These are phyloP conservation scores for Muscicapa adusta DNA, from an alignment of 2,113 vertebrate genomes.

Conservation along the genomic window DNA sequence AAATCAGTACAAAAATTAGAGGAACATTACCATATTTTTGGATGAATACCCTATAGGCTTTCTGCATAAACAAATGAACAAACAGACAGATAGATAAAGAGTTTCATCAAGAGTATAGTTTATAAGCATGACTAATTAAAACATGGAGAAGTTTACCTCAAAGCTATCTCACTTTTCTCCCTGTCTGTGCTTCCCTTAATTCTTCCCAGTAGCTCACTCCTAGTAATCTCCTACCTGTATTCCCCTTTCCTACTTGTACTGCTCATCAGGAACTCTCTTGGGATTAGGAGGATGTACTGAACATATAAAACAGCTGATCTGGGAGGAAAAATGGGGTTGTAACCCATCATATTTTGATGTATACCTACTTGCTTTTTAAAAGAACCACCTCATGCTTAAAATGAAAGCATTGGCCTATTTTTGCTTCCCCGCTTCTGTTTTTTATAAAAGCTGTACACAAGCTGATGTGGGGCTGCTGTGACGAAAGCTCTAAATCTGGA, in stretches of 20 bases:
- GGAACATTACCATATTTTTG: neutral
- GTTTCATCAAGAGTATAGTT: neutral
- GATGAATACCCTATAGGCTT: neutral
- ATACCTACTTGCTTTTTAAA: neutral
- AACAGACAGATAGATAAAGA: accelerated
- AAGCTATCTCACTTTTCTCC: neutral
- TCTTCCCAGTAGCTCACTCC: neutral
- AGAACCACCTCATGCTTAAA: accelerated
- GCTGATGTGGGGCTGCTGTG: neutral
- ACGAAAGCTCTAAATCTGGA: neutral
- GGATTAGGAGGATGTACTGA: neutral
- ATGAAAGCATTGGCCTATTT: neutral
- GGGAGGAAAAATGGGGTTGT: neutral
- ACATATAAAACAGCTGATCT: neutral
- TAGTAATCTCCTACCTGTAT: neutral
- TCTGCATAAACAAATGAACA: neutral
- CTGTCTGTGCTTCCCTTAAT: neutral
- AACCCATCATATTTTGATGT: neutral
- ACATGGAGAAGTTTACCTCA: neutral
- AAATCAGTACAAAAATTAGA: neutral
- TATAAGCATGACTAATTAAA: neutral
- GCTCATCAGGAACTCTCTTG: neutral
- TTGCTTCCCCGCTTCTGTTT: neutral
- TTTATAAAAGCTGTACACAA: neutral
- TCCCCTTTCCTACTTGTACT: neutral